Percentiles rank a stretch among this genome's conserved stretches.
These are phyloP conservation scores for Aphrocallistes beatrix DNA, from an alignment of 37 sponge, comb jelly and placozoan species.

Conservation along the genomic window DNA sequence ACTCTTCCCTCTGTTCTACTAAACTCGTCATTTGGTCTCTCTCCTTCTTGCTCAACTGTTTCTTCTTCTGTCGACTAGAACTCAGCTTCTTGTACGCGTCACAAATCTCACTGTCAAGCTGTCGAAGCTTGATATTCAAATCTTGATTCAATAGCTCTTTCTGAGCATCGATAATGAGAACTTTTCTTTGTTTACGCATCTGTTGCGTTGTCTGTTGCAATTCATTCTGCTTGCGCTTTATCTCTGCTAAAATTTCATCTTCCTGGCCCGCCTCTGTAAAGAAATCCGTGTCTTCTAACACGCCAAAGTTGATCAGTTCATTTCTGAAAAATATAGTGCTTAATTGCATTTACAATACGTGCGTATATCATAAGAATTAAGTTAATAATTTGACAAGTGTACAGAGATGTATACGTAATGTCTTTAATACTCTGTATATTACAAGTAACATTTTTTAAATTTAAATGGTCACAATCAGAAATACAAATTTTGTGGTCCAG, in stretches of 20 bases:
- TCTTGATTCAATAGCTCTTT: not conserved
- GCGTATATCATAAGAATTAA: too few species aligned
- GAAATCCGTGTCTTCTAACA: not conserved
- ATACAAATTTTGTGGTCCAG: too few species aligned
- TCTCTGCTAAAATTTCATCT: not conserved
- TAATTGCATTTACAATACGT: too few species aligned
- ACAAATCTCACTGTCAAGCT: not conserved
- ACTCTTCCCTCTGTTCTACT: not conserved
- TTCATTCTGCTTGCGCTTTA: not conserved
- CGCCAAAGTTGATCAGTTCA: not conserved
- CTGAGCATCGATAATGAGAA: not conserved
- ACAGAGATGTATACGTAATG: too few species aligned
- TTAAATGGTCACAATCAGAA: too few species aligned
- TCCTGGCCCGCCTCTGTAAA: constrained; percentile 10
- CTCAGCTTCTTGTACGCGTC: not conserved
- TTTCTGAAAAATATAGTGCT: not conserved
- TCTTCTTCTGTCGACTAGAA: not conserved
- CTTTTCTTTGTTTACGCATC: not conserved
- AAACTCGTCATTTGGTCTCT: not conserved
- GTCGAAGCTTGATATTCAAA: not conserved
- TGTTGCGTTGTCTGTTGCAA: not conserved
- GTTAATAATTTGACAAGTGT: too few species aligned
- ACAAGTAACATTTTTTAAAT: too few species aligned
- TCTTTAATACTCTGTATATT: too few species aligned
- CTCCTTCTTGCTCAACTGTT: not conserved